Conservation (phyloP, 1,140 invertebrate genomes). For the Matsumurasca onukii region DNA sequence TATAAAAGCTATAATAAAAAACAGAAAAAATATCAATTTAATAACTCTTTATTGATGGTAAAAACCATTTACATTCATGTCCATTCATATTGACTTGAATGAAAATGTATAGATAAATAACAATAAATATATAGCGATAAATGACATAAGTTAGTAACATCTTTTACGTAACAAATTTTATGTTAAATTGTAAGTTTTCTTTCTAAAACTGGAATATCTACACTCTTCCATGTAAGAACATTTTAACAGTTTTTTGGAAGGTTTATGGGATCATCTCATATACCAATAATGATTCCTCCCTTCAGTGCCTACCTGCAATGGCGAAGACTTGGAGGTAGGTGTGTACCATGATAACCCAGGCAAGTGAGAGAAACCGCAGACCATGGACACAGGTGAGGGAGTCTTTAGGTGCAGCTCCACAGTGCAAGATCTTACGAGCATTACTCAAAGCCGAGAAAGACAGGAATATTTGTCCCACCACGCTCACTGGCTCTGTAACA, state of each 20-base stretch:
- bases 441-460: constrained; percentile 63
- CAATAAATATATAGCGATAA: neutral
- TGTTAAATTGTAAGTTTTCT: too few species aligned
- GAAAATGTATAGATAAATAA: neutral
- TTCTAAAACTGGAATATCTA: too few species aligned
- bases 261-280: too few species aligned
- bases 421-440: constrained; percentile 60
- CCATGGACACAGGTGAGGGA: constrained; percentile 79
- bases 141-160: constrained; percentile 21
- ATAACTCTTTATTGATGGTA: too few species aligned
- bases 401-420: constrained; percentile 57
- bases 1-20: constrained; percentile 14
- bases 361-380: constrained; percentile 77
- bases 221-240: too few species aligned
- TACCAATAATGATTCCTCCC: too few species aligned
- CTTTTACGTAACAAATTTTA: too few species aligned
- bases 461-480: constrained; percentile 57
- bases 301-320: constrained; percentile 73
- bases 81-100: too few species aligned
- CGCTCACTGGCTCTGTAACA: constrained; percentile 36
- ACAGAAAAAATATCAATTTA: too few species aligned
- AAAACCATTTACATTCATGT: too few species aligned
- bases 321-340: constrained; percentile 80
- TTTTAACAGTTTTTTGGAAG: too few species aligned
- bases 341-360: constrained; percentile 93